Evolutionary conservation across 2,888 invertebrate genomes (phyloP), one percentile per base, ranked within the genome.

Genomic region (Odontocolon sp.): DNA sequence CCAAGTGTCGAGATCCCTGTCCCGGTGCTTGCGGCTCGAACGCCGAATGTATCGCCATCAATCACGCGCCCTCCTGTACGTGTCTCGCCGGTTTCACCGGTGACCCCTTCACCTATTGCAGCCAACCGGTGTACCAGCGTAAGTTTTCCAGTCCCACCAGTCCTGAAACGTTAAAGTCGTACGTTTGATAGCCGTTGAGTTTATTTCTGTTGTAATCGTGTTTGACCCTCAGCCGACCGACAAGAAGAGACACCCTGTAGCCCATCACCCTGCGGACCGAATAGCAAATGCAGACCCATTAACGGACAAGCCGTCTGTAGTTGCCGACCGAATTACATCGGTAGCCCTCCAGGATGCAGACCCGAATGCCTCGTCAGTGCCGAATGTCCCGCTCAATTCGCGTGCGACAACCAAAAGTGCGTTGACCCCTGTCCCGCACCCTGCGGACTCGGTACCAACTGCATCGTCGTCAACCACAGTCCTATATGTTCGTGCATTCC

Each of bases 391-490:
- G 93, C 94, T 50, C 94, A 93, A 81, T 93, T 95, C 91, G 94
- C 96, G 2, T 96, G 96, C 85, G 93, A 93, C 64, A 96, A 96
- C 86, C 94, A 94, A 87, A 95, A 95, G 91, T 97, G 97, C 95
- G 91, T 93, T 28, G 94, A 96, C 88, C 96, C 96, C n/a, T 96
- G 96, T 85, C 93, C 93, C 67, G 96, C 95, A 83, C 93, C 95
- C n/a, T 96, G 96, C 86, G 96, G 96, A 18, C 91, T 95, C 26
- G 92, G 92, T 79, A 95, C 96, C 1, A 92, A 92, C 80, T 96
- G 96, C 86, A 93, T 94, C 90, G 95, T 96, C 26, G 93, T 96
- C 56, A 95, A 95, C 88, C 95, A 96, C 85, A 95, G 94, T 89
- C 96, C 96, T 2, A 95, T 95, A 87, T 96, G 96, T 88, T 94